Conservation (phyloP, 2,797 vertebrate species). For the Carduelis carduelis region DNA sequence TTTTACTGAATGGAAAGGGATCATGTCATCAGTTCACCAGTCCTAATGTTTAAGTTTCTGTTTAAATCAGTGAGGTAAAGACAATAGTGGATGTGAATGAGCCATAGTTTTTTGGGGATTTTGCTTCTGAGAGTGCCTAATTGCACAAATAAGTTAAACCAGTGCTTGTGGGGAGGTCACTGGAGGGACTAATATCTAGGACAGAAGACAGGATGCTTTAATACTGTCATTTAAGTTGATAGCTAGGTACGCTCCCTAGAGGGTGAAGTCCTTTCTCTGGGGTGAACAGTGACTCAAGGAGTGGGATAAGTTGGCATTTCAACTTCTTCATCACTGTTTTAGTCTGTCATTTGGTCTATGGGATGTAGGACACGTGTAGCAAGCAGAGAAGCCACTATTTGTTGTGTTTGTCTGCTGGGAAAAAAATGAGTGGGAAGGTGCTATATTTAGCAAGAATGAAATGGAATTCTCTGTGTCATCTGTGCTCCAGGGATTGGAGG, state of each 20-base stretch:
- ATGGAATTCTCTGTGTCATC: not conserved
- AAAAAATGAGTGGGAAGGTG: not conserved
- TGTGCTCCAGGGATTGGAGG: not conserved
- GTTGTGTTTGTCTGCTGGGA: not conserved
- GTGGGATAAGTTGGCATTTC: not conserved
- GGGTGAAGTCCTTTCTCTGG: not conserved
- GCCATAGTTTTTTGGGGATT: accelerated
- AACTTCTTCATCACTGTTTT: not conserved
- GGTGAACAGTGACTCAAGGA: not conserved
- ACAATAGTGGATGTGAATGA: not conserved
- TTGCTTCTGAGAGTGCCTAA: not conserved
- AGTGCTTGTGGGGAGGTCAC: not conserved
- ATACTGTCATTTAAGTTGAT: not conserved
- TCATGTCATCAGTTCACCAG: not conserved
- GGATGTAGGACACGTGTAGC: not conserved
- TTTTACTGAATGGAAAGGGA: not conserved
- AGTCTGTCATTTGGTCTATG: not conserved
- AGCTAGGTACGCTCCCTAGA: not conserved
- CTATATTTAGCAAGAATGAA: not conserved
- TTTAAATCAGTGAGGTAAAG: not conserved
- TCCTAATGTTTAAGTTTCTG: not conserved
- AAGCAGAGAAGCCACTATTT: not conserved
- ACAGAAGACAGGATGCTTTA: not conserved
- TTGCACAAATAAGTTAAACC: not conserved
- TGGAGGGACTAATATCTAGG: not conserved